Conservation (phyloP, 2,113 vertebrate genomes). For the Psilopogon haemacephalus region DNA sequence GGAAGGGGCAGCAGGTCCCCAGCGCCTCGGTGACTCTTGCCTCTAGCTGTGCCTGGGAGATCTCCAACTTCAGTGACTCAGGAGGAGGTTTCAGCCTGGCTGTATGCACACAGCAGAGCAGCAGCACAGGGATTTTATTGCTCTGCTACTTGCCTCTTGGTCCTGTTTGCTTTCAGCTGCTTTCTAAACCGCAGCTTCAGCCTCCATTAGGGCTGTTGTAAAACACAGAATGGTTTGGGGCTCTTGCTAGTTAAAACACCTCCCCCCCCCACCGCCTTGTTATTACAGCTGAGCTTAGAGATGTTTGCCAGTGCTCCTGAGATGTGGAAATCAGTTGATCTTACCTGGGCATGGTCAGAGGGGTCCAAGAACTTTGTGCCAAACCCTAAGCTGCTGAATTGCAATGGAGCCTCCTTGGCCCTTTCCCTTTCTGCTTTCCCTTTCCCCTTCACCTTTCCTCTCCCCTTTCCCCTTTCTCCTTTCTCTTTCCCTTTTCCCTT, state of each 20-base stretch:
- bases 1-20: background rate
- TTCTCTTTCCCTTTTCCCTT: no score
- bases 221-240: conserved; percentile 30
- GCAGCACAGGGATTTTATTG: background rate
- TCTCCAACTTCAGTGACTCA: background rate
- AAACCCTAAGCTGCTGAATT: background rate
- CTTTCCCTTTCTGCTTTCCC: no score
- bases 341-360: background rate
- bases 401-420: background rate
- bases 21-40: background rate
- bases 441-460: no score
- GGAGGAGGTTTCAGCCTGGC: background rate
- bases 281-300: conserved; percentile 60
- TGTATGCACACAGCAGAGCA: background rate
- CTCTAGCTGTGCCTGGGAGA: background rate
- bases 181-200: conserved; percentile 62
- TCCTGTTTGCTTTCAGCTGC: conserved; percentile 22
- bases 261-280: conserved; percentile 4
- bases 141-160: background rate
- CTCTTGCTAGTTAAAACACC: background rate
- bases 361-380: background rate
- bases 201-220: conserved; percentile 60
- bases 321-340: background rate
- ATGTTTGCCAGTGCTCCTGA: background rate
- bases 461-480: no score